Evolutionary conservation across 1,140 invertebrate genomes (phyloP), one percentile per base, ranked within the genome.

Genomic region (Halictus rubicundus): DNA sequence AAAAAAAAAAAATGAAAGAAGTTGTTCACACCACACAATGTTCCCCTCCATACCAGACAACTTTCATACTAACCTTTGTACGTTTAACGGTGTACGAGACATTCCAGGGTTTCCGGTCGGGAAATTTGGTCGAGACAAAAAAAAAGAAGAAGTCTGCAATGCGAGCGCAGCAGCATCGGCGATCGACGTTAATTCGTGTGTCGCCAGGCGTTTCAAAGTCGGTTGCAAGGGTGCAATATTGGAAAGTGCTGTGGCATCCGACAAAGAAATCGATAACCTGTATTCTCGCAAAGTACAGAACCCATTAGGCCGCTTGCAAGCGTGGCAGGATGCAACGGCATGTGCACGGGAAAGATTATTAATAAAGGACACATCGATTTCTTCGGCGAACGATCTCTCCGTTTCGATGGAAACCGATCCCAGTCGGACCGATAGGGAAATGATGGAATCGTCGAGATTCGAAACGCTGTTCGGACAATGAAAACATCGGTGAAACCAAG

Each of bases 231-330:
- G 65, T 60, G 39, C 74, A 49, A 77, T 61, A 78, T 78, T 71
- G 76, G 68, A 71, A 78, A 71, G 59, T 32, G 76, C 42, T 46
- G 52, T 32, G 42, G 25, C 46, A 46, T 23, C 59, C 25, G 63
- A 71, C 68, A 71, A 78, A 78, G 46, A 78, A 78, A 78, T 78
- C 68, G 68, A 78, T 78, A 78, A 78, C 68, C 76, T 78, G 76
- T 64, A 54, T 78, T 64, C 68, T 42, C 68, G 39, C 46, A 78
- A 63, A 64, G 46, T 63, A 78, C 42, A 39, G 68, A 78, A 71
- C 68, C 54, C 54, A 69, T 69, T 77, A 77, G 25, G 39, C 16
- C 52, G 39, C 25, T 69, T 60, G 60, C 32, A 60, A 77, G n/a
- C 65, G 21, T 60, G 66, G 59, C 39, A 69, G 60, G 25, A 77